These are phyloP conservation scores for Alcedo quadribrachys DNA, from an alignment of 2,797 vertebrate species.

Conservation along the genomic window DNA sequence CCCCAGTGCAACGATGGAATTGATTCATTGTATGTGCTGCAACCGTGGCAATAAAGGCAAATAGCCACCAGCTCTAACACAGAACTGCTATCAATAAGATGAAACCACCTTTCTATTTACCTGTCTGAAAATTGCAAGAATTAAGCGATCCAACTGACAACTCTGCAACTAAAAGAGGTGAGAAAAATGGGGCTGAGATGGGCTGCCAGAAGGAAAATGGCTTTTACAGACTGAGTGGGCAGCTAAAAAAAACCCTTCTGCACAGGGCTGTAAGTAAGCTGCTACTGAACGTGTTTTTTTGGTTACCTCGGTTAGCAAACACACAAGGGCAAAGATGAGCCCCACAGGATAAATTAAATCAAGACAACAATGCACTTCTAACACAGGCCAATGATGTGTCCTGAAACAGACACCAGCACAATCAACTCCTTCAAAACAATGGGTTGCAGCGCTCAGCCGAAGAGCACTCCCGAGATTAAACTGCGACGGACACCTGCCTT, in stretches of 20 bases:
- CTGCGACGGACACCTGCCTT: fast-evolving
- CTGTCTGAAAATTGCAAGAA: not conserved
- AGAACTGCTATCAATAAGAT: not conserved
- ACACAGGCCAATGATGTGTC: no score
- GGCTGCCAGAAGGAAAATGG: not conserved
- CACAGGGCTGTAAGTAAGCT: fast-evolving
- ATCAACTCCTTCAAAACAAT: fast-evolving
- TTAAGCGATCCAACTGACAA: not conserved
- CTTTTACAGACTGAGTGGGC: fast-evolving
- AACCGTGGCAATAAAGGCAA: fast-evolving
- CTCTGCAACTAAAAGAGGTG: not conserved
- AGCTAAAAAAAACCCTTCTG: not conserved
- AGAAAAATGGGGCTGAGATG: fast-evolving
- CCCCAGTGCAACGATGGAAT: not conserved
- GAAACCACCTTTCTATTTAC: not conserved
- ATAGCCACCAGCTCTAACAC: not conserved
- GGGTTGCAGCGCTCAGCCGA: fast-evolving
- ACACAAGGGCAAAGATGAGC: not conserved
- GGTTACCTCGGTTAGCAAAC: not conserved
- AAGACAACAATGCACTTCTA: not conserved
- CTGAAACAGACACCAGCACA: not conserved
- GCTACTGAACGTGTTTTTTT: no score
- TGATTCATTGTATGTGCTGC: fast-evolving
- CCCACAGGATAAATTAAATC: not conserved
- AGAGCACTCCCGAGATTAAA: not conserved